Conservation (phyloP, 2,113 vertebrate genomes). For the Bostrychus sinensis region DNA sequence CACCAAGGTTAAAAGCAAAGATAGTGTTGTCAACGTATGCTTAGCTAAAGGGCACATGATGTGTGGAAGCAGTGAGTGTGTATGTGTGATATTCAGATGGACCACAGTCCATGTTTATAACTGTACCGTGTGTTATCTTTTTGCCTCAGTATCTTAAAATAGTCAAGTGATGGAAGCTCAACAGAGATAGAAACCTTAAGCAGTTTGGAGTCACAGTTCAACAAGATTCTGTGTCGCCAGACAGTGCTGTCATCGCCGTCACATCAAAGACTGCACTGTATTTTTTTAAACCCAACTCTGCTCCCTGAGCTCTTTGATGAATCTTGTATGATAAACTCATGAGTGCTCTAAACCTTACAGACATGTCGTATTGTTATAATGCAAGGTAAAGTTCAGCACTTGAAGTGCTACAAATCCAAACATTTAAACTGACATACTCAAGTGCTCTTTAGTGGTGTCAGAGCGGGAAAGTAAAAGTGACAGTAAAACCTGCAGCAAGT, state of each 20-base stretch:
- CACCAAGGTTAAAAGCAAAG: slow-evolving; percentile 80
- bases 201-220: slow-evolving; percentile 74
- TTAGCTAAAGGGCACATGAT: slow-evolving; percentile 69
- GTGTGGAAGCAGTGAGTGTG: slow-evolving; percentile 31
- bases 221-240: slow-evolving; percentile 62
- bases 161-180: slow-evolving; percentile 74
- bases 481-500: slow-evolving; percentile 2
- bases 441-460: background rate
- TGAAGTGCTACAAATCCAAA: slow-evolving; percentile 16
- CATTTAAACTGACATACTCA: background rate
- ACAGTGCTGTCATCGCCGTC: slow-evolving; percentile 68
- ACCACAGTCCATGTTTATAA: slow-evolving; percentile 33
- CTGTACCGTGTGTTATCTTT: slow-evolving; percentile 20
- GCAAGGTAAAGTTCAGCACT: slow-evolving; percentile 14
- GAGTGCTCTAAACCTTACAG: slow-evolving; percentile 8
- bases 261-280: slow-evolving; percentile 65
- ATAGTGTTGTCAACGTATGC: slow-evolving; percentile 74
- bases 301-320: slow-evolving; percentile 54
- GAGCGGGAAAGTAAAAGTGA: slow-evolving; percentile 15
- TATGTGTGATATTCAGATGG: slow-evolving; percentile 27
- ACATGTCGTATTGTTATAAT: slow-evolving; percentile 10
- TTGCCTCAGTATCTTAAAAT: slow-evolving; percentile 77
- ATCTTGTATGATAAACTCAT: slow-evolving; percentile 33
- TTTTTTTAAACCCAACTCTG: slow-evolving; percentile 54
- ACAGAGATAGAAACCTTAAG: slow-evolving; percentile 66